Percentiles rank a stretch among this genome's conserved stretches.
Conservation (phyloP, 1,140 invertebrate genomes). For the Zaprionus inermis region DNA sequence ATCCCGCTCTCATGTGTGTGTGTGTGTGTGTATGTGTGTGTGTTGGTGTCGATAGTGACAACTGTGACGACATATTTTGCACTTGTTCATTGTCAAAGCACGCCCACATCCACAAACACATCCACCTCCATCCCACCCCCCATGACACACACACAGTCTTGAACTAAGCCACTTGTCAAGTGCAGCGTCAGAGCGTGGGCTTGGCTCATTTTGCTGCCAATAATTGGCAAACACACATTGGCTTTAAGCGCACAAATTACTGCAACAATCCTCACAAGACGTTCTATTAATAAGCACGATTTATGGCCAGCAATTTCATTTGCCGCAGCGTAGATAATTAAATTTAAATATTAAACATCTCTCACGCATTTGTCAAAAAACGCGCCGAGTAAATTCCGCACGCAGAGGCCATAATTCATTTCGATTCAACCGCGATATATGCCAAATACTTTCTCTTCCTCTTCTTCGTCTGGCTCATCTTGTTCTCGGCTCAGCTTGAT, state of each 20-base stretch:
- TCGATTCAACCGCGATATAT: constrained; percentile 54
- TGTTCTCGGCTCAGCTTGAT: not conserved
- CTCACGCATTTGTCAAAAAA: constrained; percentile 73
- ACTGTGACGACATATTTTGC: constrained; percentile 79
- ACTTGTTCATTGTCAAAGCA: constrained; percentile 70
- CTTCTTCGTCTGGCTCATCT: not conserved
- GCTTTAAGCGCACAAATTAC: constrained; percentile 61
- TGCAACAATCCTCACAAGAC: constrained; percentile 16
- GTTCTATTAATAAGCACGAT: constrained; percentile 73
- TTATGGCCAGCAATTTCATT: constrained; percentile 67
- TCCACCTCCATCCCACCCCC: no score
- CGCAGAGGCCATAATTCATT: constrained; percentile 67
- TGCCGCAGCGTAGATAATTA: constrained; percentile 69
- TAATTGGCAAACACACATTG: constrained; percentile 65
- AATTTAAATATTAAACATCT: constrained; percentile 82
- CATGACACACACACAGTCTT: not conserved
- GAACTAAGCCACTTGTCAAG: constrained; percentile 62
- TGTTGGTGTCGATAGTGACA: constrained; percentile 76
- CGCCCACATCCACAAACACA: constrained; percentile 1
- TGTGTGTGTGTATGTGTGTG: constrained; percentile 28
- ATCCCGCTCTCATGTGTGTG: not conserved
- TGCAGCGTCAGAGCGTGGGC: constrained; percentile 20
- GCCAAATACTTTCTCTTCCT: not conserved
- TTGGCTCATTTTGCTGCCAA: constrained; percentile 52
- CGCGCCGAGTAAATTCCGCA: constrained; percentile 45